phyloP scores from a whole-genome alignment of 30 jellyfish, hydroid and myxozoan genomes.

The Cassiopea xamachana region DNA sequence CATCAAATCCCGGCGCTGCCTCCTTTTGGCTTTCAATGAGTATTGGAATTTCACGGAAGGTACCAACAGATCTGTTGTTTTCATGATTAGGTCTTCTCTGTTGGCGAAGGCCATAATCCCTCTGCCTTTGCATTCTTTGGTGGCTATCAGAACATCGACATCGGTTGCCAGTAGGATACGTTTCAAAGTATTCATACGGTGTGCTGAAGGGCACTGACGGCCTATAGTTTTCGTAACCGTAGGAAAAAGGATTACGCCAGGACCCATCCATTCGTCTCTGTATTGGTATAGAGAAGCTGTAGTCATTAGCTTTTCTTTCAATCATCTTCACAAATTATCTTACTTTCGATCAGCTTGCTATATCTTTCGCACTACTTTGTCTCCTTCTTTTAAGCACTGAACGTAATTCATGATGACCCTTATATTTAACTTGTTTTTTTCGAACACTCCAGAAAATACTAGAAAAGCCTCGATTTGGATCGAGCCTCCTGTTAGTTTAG shows the following conservation, averaged over 20 bases:
- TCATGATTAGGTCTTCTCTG: not conserved
- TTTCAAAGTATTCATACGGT: not conserved
- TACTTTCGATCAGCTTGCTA: not conserved
- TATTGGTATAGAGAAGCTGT: slow-evolving; percentile 7
- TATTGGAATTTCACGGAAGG: not conserved
- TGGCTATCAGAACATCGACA: not conserved
- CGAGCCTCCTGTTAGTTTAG: not conserved
- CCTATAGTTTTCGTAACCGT: not conserved
- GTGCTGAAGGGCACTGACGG: not conserved
- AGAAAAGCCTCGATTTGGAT: slow-evolving; percentile 27
- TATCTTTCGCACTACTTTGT: not conserved
- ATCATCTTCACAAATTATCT: not conserved
- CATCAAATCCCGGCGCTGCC: not conserved
- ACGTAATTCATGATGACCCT: not conserved
- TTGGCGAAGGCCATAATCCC: not conserved
- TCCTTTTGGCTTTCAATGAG: not conserved
- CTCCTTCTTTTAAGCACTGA: not conserved
- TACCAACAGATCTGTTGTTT: not conserved
- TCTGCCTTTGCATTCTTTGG: not conserved
- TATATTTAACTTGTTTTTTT: not conserved
- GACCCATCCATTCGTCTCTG: not conserved
- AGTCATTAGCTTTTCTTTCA: not conserved
- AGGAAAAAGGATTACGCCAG: not conserved
- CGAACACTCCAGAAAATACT: slow-evolving; percentile 46
- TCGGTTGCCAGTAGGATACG: not conserved